Percentiles rank a stretch among this genome's conserved stretches.
Conservation (phyloP, 2,888 invertebrate genomes). For the Drosophila kambysellisi region DNA sequence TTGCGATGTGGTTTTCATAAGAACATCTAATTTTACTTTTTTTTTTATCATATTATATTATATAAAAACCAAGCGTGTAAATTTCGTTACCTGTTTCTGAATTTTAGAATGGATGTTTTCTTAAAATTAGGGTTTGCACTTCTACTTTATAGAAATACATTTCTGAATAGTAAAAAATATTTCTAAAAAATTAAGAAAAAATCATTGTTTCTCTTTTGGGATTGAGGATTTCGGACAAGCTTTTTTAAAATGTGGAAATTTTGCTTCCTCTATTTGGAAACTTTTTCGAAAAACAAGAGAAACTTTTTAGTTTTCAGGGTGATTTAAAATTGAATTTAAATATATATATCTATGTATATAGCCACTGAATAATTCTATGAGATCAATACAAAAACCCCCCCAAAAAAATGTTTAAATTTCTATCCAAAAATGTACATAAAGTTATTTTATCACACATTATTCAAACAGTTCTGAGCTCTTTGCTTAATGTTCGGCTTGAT, state of each 20-base stretch:
- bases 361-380: constrained; percentile 10
- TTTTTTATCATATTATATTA: not conserved
- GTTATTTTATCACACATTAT: not conserved
- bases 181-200: no score
- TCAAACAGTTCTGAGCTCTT: not conserved
- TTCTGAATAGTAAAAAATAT: no score
- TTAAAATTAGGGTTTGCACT: not conserved
- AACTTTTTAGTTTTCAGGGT: not conserved
- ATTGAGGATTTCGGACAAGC: not conserved
- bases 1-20: not conserved
- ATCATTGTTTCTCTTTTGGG: not conserved
- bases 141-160: not conserved
- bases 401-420: no score
- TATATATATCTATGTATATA: not conserved
- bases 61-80: not conserved
- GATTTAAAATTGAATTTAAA: not conserved
- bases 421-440: not conserved
- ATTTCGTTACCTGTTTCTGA: not conserved
- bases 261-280: not conserved
- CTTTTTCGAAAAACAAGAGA: not conserved
- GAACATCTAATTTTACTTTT: not conserved
- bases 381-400: no score
- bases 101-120: not conserved
- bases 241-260: not conserved
- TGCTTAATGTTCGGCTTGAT: not conserved